A percentile compares a stretch with the other conserved stretches of the same genome.
phyloP scores from a whole-genome alignment of 2,797 vertebrate genomes.

The Pantherophis vulpinus region DNA sequence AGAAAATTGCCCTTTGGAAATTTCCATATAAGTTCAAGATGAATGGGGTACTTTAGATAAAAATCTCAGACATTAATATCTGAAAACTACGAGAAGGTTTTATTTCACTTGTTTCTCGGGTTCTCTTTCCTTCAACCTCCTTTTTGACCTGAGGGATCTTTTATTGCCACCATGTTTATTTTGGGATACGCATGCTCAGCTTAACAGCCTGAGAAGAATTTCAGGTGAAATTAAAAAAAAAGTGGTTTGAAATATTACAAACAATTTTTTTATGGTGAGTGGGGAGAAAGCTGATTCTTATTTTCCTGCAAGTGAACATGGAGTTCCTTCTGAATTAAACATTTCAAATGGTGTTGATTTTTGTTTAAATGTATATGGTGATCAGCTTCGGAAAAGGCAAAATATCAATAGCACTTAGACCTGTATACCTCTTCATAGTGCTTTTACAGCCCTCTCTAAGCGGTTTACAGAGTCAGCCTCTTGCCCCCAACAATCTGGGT shows the following conservation, averaged over 20 bases:
- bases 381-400: neutral
- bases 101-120: neutral
- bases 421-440: no score
- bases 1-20: neutral
- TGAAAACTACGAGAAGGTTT: neutral
- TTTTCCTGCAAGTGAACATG: neutral
- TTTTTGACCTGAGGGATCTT: neutral
- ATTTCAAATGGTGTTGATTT: neutral
- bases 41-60: neutral
- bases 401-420: neutral
- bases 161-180: neutral
- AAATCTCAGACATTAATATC: neutral
- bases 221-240: neutral
- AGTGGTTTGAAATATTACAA: neutral
- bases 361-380: neutral
- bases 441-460: no score
- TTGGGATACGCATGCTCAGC: neutral
- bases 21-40: neutral
- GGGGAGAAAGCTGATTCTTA: neutral
- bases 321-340: neutral
- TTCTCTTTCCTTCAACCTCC: neutral
- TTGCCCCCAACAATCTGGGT: no score
- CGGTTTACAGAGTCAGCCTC: no score
- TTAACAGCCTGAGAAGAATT: neutral
- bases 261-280: neutral